Base-by-base conservation (phyloP, 2,797 vertebrate species). In the Gymnothorax javanicus region DNA sequence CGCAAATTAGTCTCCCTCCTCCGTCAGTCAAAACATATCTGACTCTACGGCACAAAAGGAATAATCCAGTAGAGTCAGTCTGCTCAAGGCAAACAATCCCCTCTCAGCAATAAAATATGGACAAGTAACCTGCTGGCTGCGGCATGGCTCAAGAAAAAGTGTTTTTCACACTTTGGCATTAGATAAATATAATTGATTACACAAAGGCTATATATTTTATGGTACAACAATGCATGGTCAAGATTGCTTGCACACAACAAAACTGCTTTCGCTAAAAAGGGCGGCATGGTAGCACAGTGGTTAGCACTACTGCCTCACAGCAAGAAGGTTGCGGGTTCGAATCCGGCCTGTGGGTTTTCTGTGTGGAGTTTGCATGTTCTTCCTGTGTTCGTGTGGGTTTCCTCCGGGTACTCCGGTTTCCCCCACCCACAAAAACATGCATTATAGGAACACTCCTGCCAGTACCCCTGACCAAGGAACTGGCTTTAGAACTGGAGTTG, bases 1-100 rank as follows among this genome's bases (percentile, higher is more conserved):
- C 71, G 81, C 86, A 87, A 87, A 87, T 87, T 77, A 87, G 67
- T 84, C 62, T 84, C 58, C 57, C 79, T 33, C 58, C 82, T 62
- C 64, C n/a, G 86, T 87, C 82, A 84, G 60, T 84, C 69, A 59
- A 84, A 52, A 27, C 15, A 20, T 20, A 56, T 84, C 43, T 60
- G 57, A 84, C 73, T 82, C 56, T n/a, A 17, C 33, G 25, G 84
- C 84, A 85, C 67, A 85, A 54, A 71, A 50, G 67, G 82, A 83
- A 62, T 84, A 75, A 58, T 75, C 82, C 54, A 84, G 84, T 87
- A 75, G 52, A 73, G 54, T 87, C 84, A 59, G 77, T 54, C 86
- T 73, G 83, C 59, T 87, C 83, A 60, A 52, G 60, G 84, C 27
- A 85, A 13, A 64, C 56, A 77, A 59, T 64, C 52, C 83, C 7